Base-by-base conservation (phyloP, 2,888 invertebrate genomes). In the Sesamia inferens region DNA sequence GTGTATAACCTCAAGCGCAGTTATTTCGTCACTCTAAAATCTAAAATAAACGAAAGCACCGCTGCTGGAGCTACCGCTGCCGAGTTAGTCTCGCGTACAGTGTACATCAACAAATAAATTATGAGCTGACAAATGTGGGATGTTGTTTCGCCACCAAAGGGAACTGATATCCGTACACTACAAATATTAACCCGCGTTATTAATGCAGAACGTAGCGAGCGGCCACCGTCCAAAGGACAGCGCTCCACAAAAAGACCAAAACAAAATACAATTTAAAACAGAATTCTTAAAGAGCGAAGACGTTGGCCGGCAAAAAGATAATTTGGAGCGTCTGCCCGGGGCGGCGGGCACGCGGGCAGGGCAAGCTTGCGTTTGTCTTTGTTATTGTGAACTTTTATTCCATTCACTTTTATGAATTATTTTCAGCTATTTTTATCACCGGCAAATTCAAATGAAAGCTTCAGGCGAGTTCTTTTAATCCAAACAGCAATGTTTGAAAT, bases 201-300 rank as follows among this genome's bases (percentile, higher is more conserved):
- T 94, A 95, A 94, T 93, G 91, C 92, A 93, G 90, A 89, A 88
- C 88, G 83, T 88, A 85, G 88, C 89, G 91, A 93, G 90, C 91
- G 90, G 91, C 88, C 91, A 93, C 91, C 90, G 91, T 91, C 88
- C 93, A 94, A 93, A 95, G 93, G 94, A 92, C 94, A 92, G 90
- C 89, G 82, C 85, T 85, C 82, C 88, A 84, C 90, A 95, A 96
- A 95, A 94, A 92, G 93, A 92, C 92, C 89, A 92, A 93, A 94
- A 92, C 92, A 81, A 94, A 94, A 95, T 90, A 95, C 94, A 96
- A 95, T 95, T 95, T 95, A 93, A 95, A 95, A 95, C 93, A 92
- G 95, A 95, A 95, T 96, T 95, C 94, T 95, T 94, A 94, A 94
- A 94, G 92, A 95, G 93, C 91, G 91, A 94, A 94, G 95, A 95